phyloP scores from a whole-genome alignment of 1,140 invertebrate species.

The Neodiprion lecontei region DNA sequence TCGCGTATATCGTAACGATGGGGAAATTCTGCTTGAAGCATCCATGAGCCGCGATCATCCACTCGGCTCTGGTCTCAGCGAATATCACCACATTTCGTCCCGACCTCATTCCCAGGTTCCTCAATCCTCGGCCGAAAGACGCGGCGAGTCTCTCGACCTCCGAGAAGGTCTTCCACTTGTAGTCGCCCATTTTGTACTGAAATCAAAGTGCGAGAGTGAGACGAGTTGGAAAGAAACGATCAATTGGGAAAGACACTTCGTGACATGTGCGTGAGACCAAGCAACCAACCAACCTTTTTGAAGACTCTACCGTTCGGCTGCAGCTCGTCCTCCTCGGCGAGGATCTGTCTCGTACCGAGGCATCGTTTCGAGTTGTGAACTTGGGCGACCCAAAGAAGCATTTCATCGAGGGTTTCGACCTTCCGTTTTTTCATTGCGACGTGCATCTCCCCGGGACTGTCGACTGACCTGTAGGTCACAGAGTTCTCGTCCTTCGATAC shows the following conservation, averaged over 20 bases:
- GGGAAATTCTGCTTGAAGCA: slow-evolving; percentile 88
- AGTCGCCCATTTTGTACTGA: slow-evolving; percentile 90
- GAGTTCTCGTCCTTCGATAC: slow-evolving; percentile 65
- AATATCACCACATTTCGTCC: slow-evolving; percentile 88
- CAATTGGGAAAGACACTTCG: neutral
- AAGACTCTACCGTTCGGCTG: slow-evolving; percentile 95
- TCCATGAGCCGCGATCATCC: slow-evolving; percentile 94
- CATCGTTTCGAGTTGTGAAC: slow-evolving; percentile 78
- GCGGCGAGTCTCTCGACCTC: slow-evolving; percentile 79
- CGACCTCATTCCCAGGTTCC: slow-evolving; percentile 70
- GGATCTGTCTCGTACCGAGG: slow-evolving; percentile 88
- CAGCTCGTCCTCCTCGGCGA: slow-evolving; percentile 91
- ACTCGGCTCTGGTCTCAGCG: slow-evolving; percentile 96
- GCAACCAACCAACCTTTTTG: slow-evolving; percentile 77
- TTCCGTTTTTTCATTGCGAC: slow-evolving; percentile 75
- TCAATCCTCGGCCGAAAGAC: slow-evolving; percentile 81
- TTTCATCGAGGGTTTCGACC: slow-evolving; percentile 87
- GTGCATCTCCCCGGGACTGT: slow-evolving; percentile 72
- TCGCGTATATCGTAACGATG: slow-evolving; percentile 97
- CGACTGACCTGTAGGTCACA: slow-evolving; percentile 77
- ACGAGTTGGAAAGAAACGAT: slow-evolving; percentile 1
- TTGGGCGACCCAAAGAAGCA: slow-evolving; percentile 80
- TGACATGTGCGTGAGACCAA: slow-evolving; percentile 1
- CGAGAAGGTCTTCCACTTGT: slow-evolving; percentile 87
- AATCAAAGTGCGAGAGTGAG: slow-evolving; percentile 35